Evolutionary conservation across 2,113 vertebrate genomes (phyloP).

Genomic region (Oreochromis aureus): DNA sequence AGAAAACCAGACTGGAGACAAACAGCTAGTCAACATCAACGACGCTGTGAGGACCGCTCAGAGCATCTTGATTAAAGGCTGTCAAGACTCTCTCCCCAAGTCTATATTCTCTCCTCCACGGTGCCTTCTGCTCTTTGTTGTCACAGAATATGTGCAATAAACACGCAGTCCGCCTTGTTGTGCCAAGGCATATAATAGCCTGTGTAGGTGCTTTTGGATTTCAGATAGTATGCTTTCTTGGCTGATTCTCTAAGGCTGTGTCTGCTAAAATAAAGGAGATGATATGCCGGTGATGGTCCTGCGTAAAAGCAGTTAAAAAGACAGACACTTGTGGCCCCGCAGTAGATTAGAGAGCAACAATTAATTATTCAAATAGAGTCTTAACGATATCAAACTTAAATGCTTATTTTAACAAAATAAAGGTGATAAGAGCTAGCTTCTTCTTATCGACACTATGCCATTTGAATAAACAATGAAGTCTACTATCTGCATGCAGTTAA

Average conservation of each 20-base stretch:
- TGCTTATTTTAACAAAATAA: not conserved
- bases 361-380: slow-evolving; percentile 18
- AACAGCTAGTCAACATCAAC: not conserved
- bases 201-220: slow-evolving; percentile 2
- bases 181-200: not conserved
- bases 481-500: not conserved
- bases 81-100: not conserved
- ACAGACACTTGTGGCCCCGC: not conserved
- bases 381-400: not conserved
- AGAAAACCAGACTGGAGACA: not conserved
- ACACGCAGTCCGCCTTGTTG: not conserved
- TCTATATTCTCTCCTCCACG: not conserved
- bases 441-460: not conserved
- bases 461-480: slow-evolving; percentile 5
- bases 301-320: not conserved
- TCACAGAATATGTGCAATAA: slow-evolving; percentile 10
- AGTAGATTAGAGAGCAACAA: not conserved
- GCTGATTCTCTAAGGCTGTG: not conserved
- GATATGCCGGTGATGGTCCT: not conserved
- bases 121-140: slow-evolving; percentile 6
- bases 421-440: not conserved
- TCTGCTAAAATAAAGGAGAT: not conserved
- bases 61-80: slow-evolving; percentile 21
- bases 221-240: not conserved
- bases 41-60: not conserved